Base-by-base conservation (phyloP, 2,888 invertebrate genomes). In the Cryptops parisi region DNA sequence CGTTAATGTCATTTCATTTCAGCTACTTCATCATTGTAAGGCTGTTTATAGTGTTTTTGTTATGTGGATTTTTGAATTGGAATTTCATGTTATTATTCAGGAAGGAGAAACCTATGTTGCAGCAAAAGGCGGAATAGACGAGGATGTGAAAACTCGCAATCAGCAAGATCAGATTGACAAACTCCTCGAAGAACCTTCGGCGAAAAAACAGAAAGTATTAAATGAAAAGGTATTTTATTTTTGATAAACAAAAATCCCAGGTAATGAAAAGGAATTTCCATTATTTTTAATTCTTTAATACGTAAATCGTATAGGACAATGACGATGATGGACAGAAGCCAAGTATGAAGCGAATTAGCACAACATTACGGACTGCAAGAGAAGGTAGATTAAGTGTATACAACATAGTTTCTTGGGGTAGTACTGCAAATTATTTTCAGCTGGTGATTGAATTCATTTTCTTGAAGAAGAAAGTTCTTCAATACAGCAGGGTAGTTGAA, bases 271-370 rank as follows among this genome's bases (percentile, higher is more conserved):
- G 6, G 6, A 33, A 33, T 33, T 33, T 33, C 6, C 33, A n/a
- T n/a, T n/a, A n/a, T n/a, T n/a, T n/a, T n/a, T 43, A n/a, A 5
- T 22, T 15, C 23, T 43, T 43, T 41, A 41, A 41, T 41, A 22
- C 23, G 43, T 5, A 43, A 12, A 33, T 12, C 9, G 38, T 33
- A 33, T 12, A 33, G 12, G 9, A 12, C n/a, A 33, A 33, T 33
- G 9, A 12, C 38, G 9, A 12, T 33, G 38, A 12, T 9, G 38
- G 38, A 12, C 26, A 47, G 9, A 26, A 47, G 26, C 19, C 24
- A 25, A 27, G 25, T 25, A n/a, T 27, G n/a, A 51, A 51, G 38
- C 12, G 51, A 51, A 43, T 43, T 43, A 51, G 51, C 25, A 43
- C 43, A 5, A 51, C 6, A 25, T n/a, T 6, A n/a, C 23, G 51